Percentiles rank a stretch among this genome's conserved stretches.
phyloP scores from a whole-genome alignment of 30 jellyfish, hydroid and myxozoan species.

The Cassiopea andromeda region DNA sequence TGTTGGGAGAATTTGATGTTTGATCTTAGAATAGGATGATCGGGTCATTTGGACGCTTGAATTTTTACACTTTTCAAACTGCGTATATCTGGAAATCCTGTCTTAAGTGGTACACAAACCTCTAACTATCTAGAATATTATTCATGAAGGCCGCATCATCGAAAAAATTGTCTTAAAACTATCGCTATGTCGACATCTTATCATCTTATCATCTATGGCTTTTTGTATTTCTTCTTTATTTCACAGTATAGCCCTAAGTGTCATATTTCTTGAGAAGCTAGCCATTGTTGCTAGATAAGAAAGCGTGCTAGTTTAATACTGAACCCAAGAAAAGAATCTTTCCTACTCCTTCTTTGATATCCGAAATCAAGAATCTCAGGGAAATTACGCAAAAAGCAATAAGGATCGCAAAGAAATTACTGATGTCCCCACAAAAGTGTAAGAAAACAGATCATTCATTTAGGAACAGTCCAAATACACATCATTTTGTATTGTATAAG shows the following conservation, averaged over 20 bases:
- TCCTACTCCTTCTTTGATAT: too few relatives aligned
- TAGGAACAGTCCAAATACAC: too few relatives aligned
- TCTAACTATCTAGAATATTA: neutral
- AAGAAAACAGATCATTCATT: too few relatives aligned
- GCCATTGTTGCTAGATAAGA: too few relatives aligned
- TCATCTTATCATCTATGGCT: slow-evolving; percentile 17
- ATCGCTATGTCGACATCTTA: neutral
- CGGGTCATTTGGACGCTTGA: neutral
- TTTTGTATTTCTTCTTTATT: slow-evolving; percentile 35
- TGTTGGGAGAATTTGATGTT: slow-evolving; percentile 58
- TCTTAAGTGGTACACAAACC: neutral
- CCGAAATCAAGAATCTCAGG: too few relatives aligned
- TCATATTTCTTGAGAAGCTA: slow-evolving; percentile 9
- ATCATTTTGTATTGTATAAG: too few relatives aligned
- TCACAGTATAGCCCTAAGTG: slow-evolving; percentile 2
- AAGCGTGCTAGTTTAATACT: too few relatives aligned
- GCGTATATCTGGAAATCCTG: neutral
- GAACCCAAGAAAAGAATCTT: too few relatives aligned
- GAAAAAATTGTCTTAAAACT: neutral
- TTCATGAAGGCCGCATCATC: neutral
- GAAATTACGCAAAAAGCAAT: too few relatives aligned
- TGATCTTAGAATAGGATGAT: slow-evolving; percentile 64
- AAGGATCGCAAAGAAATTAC: too few relatives aligned
- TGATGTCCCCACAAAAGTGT: too few relatives aligned
- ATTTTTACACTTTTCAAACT: neutral